Base-by-base conservation (phyloP, 2,797 vertebrate genomes). In the Falco naumanni region DNA sequence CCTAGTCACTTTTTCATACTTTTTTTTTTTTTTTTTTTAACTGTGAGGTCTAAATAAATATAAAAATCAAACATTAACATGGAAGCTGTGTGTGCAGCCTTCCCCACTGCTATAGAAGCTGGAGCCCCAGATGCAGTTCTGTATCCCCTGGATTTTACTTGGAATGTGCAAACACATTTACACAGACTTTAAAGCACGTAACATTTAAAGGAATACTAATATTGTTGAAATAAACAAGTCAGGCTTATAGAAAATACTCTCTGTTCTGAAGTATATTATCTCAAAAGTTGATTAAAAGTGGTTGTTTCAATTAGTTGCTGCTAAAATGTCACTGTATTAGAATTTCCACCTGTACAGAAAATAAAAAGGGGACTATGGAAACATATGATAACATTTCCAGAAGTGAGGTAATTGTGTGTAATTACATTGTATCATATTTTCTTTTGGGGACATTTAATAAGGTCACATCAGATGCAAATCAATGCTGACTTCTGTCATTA, bases 231-330 rank as follows among this genome's bases (percentile, higher is more conserved):
- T 84, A 63, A 84, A 79, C 76, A 20, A 81, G 37, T 48, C 6
- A 4, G 10, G 16, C 53, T 79, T 87, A 22, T 74, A 79, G n/a
- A 91, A 22, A 11, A 26, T 24, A 20, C 26, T 77, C 11, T 89
- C 22, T 84, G 6, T 93, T 85, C 60, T 89, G 39, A 92, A 75
- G 41, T 90, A 50, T 57, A n/a, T 86, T 86, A 84, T 86, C 57
- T 88, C 51, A 54, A 78, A 95, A 91, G 61, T 87, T 87, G 80
- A 63, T 94, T 95, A 82, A 87, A 95, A 78, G 45, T 72, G 24
- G 8, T 87, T 70, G 28, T 68, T 94, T 88, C 64, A 68, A 31
- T 84, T 92, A 83, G 48, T 76, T 81, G 33, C 45, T 84, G 66
- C 68, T 90, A 70, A 94, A 90, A 87, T 84, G 45, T 66, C 77